Conservation (phyloP, 2,888 invertebrate genomes). For the Steromphala cineraria region DNA sequence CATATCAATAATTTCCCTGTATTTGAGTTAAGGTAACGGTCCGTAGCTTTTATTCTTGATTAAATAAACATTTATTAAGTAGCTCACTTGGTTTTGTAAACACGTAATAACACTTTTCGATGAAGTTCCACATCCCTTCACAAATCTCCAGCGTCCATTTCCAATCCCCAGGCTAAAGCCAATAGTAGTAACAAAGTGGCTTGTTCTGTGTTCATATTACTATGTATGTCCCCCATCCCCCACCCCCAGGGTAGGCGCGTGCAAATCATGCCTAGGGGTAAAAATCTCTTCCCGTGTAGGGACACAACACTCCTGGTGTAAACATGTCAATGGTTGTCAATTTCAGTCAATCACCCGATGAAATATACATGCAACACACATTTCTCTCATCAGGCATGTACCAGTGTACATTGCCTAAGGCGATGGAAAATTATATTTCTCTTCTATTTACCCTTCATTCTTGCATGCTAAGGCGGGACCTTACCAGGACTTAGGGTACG, state of each 20-base stretch:
- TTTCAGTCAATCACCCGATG: neutral
- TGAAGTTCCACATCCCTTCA: neutral
- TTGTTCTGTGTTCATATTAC: neutral
- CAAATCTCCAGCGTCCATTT: too few relatives aligned
- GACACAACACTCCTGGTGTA: neutral
- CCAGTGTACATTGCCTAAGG: neutral
- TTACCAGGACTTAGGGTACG: neutral
- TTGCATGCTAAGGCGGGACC: too few relatives aligned
- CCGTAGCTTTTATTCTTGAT: neutral
- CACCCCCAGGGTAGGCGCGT: neutral
- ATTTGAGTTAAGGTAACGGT: neutral
- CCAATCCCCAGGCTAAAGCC: neutral
- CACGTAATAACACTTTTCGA: neutral
- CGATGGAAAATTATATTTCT: neutral
- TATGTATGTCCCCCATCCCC: neutral
- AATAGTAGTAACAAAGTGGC: neutral
- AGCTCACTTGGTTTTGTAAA: neutral
- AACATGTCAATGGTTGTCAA: constrained; percentile 8
- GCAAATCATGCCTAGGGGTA: neutral
- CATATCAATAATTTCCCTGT: neutral
- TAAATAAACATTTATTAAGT: neutral
- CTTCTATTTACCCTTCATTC: neutral
- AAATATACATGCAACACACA: neutral
- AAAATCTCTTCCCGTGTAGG: neutral
- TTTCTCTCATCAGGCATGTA: neutral